These are phyloP conservation scores for Drosophila hawaiiensis DNA, from an alignment of 2,888 invertebrate species.

Conservation along the genomic window DNA sequence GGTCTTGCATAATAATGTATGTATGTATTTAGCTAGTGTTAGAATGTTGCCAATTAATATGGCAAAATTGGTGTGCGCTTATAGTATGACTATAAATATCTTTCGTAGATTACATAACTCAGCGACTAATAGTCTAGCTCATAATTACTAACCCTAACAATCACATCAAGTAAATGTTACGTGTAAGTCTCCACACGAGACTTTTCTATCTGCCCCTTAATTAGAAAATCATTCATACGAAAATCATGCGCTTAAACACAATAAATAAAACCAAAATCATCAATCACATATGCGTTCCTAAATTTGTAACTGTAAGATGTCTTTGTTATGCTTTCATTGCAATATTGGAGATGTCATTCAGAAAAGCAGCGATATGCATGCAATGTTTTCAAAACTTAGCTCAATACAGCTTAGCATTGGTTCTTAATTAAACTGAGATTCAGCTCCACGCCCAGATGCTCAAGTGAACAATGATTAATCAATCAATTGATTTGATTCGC, in stretches of 20 bases:
- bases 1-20: neutral
- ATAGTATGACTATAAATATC: neutral
- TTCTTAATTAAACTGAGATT: slow-evolving; percentile 55
- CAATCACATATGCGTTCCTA: slow-evolving; percentile 1
- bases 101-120: too few relatives aligned
- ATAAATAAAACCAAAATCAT: neutral
- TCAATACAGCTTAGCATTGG: neutral
- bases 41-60: neutral
- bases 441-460: slow-evolving; percentile 21
- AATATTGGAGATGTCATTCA: neutral
- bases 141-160: neutral
- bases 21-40: neutral
- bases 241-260: neutral
- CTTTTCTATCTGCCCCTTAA: neutral
- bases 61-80: neutral
- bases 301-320: neutral
- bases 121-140: too few relatives aligned
- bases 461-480: slow-evolving; percentile 33
- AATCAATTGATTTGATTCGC: slow-evolving; percentile 41
- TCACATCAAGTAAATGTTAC: neutral
- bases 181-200: neutral
- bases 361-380: slow-evolving; percentile 1
- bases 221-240: too few relatives aligned
- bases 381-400: neutral
- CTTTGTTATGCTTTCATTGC: slow-evolving; percentile 21